These are phyloP conservation scores for Chaetops frenatus DNA, from an alignment of 2,113 vertebrate species.

Conservation along the genomic window DNA sequence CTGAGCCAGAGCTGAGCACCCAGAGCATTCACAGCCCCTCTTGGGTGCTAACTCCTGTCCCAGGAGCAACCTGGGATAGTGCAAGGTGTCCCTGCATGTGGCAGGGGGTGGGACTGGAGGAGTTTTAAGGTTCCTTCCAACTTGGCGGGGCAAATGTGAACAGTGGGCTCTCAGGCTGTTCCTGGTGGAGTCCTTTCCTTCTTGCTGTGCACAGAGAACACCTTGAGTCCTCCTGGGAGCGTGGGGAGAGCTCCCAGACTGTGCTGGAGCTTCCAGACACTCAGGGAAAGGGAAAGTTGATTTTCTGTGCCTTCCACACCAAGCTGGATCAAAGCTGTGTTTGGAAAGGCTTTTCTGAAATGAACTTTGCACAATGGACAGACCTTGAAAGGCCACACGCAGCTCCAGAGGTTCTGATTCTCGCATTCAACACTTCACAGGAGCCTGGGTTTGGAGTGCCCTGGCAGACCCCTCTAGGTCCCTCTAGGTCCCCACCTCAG, in stretches of 20 bases:
- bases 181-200: background rate
- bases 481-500: no score
- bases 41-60: background rate
- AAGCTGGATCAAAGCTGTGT: background rate
- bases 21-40: background rate
- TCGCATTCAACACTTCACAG: background rate
- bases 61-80: background rate
- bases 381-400: background rate
- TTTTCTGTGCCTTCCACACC: background rate
- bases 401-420: background rate
- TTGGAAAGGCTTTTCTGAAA: background rate
- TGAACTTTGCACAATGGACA: background rate
- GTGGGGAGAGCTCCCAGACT: background rate
- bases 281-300: background rate
- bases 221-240: background rate
- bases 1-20: background rate
- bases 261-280: background rate
- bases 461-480: background rate
- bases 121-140: background rate
- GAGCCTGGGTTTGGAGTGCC: background rate
- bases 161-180: background rate
- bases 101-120: background rate
- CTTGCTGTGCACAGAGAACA: background rate
- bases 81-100: background rate
- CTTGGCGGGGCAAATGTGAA: background rate